A percentile compares a stretch with the other conserved stretches of the same genome.
These are phyloP conservation scores for Cyphomyrus plagiostoma DNA, from an alignment of 2,113 vertebrate genomes.

Conservation along the genomic window DNA sequence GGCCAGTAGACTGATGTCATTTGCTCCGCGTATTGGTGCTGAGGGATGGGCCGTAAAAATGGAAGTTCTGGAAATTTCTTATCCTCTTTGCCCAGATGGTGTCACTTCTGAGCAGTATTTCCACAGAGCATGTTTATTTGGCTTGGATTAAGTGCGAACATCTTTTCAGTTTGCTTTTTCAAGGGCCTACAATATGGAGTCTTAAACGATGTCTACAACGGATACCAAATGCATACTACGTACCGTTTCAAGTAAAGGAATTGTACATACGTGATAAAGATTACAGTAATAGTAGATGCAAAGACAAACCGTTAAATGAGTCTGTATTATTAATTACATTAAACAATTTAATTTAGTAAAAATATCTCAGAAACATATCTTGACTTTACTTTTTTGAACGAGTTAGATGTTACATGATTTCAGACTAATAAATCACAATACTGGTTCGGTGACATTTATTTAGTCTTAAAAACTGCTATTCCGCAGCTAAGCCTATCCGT, in stretches of 20 bases:
- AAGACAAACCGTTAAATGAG: background rate
- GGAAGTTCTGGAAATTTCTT: constrained; percentile 14
- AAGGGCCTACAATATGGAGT: background rate
- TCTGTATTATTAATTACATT: background rate
- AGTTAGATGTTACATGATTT: background rate
- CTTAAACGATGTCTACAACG: background rate
- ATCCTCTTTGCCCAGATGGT: background rate
- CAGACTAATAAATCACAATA: background rate
- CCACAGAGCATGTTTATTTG: background rate
- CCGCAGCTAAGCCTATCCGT: background rate
- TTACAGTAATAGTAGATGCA: background rate
- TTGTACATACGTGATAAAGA: background rate
- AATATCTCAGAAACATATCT: background rate
- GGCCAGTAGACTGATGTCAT: background rate
- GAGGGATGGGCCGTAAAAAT: background rate
- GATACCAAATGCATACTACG: background rate
- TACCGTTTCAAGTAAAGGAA: background rate
- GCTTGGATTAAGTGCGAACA: background rate
- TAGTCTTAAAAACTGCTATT: background rate
- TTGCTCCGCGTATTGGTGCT: background rate
- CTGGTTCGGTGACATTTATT: background rate
- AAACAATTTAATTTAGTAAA: background rate
- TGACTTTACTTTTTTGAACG: background rate
- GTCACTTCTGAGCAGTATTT: background rate
- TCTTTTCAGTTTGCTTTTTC: background rate